Percentiles rank a stretch among this genome's conserved stretches.
Conservation (phyloP, 2,888 invertebrate genomes). For the Tiliacea aurago region DNA sequence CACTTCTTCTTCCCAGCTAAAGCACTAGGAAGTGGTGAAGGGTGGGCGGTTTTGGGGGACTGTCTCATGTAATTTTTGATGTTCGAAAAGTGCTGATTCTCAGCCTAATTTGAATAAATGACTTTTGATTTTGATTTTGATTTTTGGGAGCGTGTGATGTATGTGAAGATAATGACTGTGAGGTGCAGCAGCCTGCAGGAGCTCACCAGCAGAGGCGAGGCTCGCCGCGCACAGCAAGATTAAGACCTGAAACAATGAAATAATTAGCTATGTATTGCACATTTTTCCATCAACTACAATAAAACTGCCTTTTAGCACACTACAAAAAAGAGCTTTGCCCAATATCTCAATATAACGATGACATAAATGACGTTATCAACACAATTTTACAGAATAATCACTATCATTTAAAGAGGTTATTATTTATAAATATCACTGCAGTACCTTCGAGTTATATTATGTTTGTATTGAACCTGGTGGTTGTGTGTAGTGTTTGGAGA, state of each 20-base stretch:
- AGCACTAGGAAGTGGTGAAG: no score
- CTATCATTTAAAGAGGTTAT: not conserved
- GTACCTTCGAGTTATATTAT: slow-evolving; percentile 87
- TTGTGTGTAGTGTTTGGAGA: slow-evolving; percentile 79
- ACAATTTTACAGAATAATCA: not conserved
- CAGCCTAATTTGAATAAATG: no score
- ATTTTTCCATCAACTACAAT: not conserved
- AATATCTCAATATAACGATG: not conserved
- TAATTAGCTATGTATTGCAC: not conserved
- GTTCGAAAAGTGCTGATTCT: no score
- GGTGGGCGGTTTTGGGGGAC: no score
- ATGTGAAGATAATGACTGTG: slow-evolving; percentile 61
- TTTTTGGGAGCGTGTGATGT: slow-evolving; percentile 66
- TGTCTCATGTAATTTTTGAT: no score
- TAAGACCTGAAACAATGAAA: slow-evolving; percentile 80
- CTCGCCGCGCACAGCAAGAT: slow-evolving; percentile 90
- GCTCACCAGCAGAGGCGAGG: slow-evolving; percentile 90
- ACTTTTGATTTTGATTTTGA: no score
- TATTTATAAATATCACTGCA: slow-evolving; percentile 28
- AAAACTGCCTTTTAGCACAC: not conserved
- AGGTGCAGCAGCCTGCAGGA: slow-evolving; percentile 81
- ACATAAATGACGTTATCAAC: not conserved
- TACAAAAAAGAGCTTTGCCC: not conserved
- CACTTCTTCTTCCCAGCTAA: no score
- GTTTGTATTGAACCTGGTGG: slow-evolving; percentile 79